These are phyloP conservation scores for Zonitis immaculata DNA, from an alignment of 2,888 invertebrate genomes.

Conservation along the genomic window DNA sequence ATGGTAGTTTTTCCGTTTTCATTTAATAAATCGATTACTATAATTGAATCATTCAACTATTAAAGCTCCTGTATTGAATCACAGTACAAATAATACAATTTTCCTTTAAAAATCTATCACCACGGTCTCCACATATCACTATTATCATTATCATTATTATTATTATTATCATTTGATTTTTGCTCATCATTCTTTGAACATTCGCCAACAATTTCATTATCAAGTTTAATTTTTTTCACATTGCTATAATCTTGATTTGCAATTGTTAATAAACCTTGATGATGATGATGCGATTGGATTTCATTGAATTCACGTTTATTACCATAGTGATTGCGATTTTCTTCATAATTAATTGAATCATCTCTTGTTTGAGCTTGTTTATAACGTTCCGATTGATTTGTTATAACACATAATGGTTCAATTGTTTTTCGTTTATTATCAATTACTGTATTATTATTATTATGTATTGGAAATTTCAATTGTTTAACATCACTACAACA, in stretches of 20 bases:
- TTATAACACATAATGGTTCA: conserved; percentile 45
- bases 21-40: background rate
- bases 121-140: conserved; percentile 49
- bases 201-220: background rate
- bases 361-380: conserved; percentile 42
- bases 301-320: conserved; percentile 36
- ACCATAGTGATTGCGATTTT: conserved; percentile 35
- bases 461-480: conserved; percentile 42
- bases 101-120: conserved; percentile 29
- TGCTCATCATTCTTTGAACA: background rate
- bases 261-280: conserved; percentile 31
- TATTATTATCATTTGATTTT: background rate
- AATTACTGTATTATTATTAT: too few species aligned
- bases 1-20: background rate
- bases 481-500: conserved; percentile 36
- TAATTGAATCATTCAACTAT: conserved; percentile 9
- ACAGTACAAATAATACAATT: conserved; percentile 8
- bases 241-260: conserved; percentile 23
- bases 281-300: conserved; percentile 18
- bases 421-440: conserved; percentile 31
- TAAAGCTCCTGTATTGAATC: conserved; percentile 28
- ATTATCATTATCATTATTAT: conserved; percentile 24
- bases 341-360: conserved; percentile 40
- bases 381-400: conserved; percentile 43
- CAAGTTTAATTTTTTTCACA: conserved; percentile 28